Evolutionary conservation across 2,888 invertebrate species (phyloP).

Genomic region (Drosophila nr. fundita): DNA sequence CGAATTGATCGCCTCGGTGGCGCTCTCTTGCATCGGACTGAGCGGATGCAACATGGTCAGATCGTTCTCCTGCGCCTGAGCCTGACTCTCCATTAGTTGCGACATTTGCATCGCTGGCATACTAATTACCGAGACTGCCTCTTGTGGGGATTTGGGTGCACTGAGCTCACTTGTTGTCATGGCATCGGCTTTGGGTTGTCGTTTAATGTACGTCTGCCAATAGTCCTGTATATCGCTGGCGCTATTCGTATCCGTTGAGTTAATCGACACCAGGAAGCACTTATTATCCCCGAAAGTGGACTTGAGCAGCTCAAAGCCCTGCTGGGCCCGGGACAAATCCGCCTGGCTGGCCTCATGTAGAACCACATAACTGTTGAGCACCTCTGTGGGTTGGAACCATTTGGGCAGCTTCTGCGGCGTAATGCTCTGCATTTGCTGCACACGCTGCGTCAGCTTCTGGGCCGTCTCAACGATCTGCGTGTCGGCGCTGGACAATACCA

Average conservation of each 20-base stretch:
- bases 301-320: constrained; percentile 93
- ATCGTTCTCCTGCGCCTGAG: constrained; percentile 72
- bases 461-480: constrained; percentile 93
- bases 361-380: constrained; percentile 95
- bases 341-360: constrained; percentile 91
- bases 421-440: constrained; percentile 91
- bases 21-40: constrained; percentile 89
- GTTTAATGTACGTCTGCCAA: constrained; percentile 92
- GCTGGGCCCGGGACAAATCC: constrained; percentile 92
- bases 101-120: constrained; percentile 83
- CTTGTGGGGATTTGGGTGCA: constrained; percentile 87
- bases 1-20: constrained; percentile 86
- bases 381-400: constrained; percentile 91
- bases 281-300: constrained; percentile 93
- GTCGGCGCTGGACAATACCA: constrained; percentile 90
- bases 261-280: constrained; percentile 95
- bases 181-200: constrained; percentile 86
- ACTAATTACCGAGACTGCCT: constrained; percentile 85
- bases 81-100: constrained; percentile 56
- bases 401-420: constrained; percentile 92
- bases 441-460: constrained; percentile 91
- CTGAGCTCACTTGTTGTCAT: constrained; percentile 85
- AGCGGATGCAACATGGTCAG: constrained; percentile 89
- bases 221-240: constrained; percentile 90
- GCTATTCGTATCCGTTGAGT: constrained; percentile 89